Evolutionary conservation across 2,888 invertebrate species (phyloP), one percentile per base, ranked within the genome.

Genomic region (Sycophila texana): DNA sequence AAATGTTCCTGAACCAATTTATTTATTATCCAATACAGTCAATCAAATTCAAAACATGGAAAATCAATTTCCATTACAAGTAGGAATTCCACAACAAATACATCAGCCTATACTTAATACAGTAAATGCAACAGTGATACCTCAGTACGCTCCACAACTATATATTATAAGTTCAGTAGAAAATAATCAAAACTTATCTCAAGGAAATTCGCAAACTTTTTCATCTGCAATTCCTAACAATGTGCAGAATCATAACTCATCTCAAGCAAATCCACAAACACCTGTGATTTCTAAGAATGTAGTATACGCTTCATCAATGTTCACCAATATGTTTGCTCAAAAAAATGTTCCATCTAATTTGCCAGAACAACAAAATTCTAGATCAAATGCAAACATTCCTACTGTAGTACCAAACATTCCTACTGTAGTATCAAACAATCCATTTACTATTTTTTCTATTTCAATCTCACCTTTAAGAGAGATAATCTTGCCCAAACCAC

Each of bases 401-500:
- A 60, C 14, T 22, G n/a, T 65, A 51, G 65, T 74, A 57, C 30
- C 60, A 55, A 30, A 7, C 1, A 20, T 30, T 49, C 49, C 58
- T 47, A 60, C 14, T 22, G n/a, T 65, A 51, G 65, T 74, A 57
- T 18, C 60, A 55, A 4, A 16, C 10, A 39, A 63, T 22, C 20
- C 20, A 22, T 51, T 60, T 68, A 53, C 58, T 47, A 63, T 63
- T 47, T 63, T 7, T n/a, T 12, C 63, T 3, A n/a, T 63, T 22
- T n/a, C 53, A 5, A 18, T n/a, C 39, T 30, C 22, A 1, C 22
- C 53, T 22, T 7, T 51, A 10, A 1, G 51, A 7, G 22, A 18
- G 53, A n/a, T 77, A 16, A 13, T 26, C 13, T 39, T 67, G 49
- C n/a, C 51, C 13, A 1, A 16, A 7, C 77, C 77, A 30, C 39